Conservation (phyloP, 2,888 invertebrate species). For the Clanis bilineata region DNA sequence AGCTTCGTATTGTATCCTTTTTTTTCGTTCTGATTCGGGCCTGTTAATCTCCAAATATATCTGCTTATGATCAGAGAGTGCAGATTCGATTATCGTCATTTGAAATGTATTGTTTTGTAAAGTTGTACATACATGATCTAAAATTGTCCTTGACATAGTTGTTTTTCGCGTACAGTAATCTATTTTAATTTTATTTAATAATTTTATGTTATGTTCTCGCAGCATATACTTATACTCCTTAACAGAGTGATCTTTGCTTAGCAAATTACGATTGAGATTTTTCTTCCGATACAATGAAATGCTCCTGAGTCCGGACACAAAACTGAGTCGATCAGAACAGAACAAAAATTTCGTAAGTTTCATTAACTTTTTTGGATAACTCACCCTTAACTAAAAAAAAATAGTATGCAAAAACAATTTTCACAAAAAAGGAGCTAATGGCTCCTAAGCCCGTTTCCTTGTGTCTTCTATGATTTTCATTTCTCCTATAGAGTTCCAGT, state of each 20-base stretch:
- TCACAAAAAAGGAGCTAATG: too few species aligned
- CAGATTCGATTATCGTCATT: neutral
- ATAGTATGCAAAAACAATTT: too few species aligned
- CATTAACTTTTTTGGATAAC: too few species aligned
- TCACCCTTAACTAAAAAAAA: too few species aligned
- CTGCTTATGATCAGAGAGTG: neutral
- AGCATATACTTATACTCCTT: neutral
- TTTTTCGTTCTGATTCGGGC: neutral
- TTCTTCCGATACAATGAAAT: too few species aligned
- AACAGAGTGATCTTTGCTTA: neutral
- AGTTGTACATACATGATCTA: neutral
- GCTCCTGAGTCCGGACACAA: too few species aligned
- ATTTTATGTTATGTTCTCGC: neutral
- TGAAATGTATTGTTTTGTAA: neutral
- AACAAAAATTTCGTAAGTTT: too few species aligned
- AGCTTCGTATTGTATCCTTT: neutral
- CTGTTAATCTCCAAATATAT: neutral
- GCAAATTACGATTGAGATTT: conserved; percentile 21
- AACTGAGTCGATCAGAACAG: too few species aligned
- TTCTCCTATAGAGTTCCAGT: too few species aligned
- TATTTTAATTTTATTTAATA: neutral
- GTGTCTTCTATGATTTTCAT: too few species aligned
- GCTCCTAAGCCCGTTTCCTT: too few species aligned
- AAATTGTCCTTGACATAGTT: neutral
- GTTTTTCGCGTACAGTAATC: neutral